Base-by-base conservation (phyloP, 2,797 vertebrate genomes). In the Pogoniulus pusillus region DNA sequence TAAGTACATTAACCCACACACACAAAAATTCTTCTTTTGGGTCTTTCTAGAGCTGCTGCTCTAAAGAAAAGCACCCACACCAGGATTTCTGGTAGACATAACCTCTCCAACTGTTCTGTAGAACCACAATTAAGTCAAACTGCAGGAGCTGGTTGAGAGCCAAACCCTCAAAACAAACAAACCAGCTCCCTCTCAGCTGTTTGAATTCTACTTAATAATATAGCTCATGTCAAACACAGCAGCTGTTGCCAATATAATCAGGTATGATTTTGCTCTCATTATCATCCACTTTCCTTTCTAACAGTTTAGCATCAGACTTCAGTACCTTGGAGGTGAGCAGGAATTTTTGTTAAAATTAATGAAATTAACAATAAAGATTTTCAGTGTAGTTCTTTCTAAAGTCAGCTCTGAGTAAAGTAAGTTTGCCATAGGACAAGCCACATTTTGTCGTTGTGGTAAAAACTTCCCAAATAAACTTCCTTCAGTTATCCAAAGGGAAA, bases 91-190 rank as follows among this genome's bases (percentile, higher is more conserved):
- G 35, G 41, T 43, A 85, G 88, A 57, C 26, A 17, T 57, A 62
- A 47, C 78, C 84, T 68, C 70, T 83, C 72, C 75, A 85, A 34
- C 62, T 85, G 82, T 62, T 91, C 37, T 59, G 43, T n/a, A 81
- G 62, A 85, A 77, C n/a, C 24, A 65, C 72, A 89, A 80, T 78
- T 58, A 90, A 87, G n/a, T 39, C 55, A 83, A 95, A 90, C 82
- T 78, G 62, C 30, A 34, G 82, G 72, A 79, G 27, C 32, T 85
- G 65, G 55, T 27, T 80, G 41, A 90, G 62, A 77, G 82, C 82
- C 90, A 96, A 89, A 74, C 77, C 47, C 55, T 80, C 55, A 72
- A 41, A 90, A 91, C 78, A 94, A 93, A 85, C 72, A 58, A 91
- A 85, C 34, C 55, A 72, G 41, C 54, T 82, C 65, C 19, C 84